Evolutionary conservation across 2,888 invertebrate species (phyloP), one percentile per base, ranked within the genome.

Genomic region (Drosophila dives): DNA sequence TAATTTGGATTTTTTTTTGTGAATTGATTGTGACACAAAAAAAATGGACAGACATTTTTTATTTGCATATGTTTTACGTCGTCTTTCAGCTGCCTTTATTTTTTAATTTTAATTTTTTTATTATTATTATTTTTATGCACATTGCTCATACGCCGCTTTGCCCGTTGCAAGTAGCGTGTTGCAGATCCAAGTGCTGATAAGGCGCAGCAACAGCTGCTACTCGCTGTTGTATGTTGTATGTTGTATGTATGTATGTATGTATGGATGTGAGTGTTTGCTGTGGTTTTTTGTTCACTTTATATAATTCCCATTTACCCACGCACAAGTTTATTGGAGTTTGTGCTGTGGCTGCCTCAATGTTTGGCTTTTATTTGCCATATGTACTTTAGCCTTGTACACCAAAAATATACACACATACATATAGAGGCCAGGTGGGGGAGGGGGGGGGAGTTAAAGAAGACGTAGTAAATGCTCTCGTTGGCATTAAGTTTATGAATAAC

Each of bases 401-500:
- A 29, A 49, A 32, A 23, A n/a, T n/a, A n/a, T 26, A 20, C n/a
- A 61, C 7, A 51, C 33, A 51, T 12, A 34, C 32, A 29, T 12
- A 45, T 10, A 38, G 45, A 34, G 62, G 20, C n/a, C 20, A 56
- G 55, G 55, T 55, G 11, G 17, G n/a, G 17, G n/a, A 11, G 17
- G 2, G 48, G 8, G 26, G 49, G 15, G 7, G 0, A 2, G 29
- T 17, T 4, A 55, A 60, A 53, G 68, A 59, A 60, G 72, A 79
- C 58, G 75, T 77, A 83, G 77, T 77, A 82, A 82, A 86, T 86
- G 83, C 83, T 86, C 88, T 87, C 83, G 83, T 80, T 83, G 85
- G 85, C 81, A 85, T 86, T 85, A 87, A 83, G 85, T 87, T 86
- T 86, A 86, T 86, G 85, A 86, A 88, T 87, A 86, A 86, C 85